These are phyloP conservation scores for Neostethus bicornis DNA, from an alignment of 2,797 vertebrate genomes.

Conservation along the genomic window DNA sequence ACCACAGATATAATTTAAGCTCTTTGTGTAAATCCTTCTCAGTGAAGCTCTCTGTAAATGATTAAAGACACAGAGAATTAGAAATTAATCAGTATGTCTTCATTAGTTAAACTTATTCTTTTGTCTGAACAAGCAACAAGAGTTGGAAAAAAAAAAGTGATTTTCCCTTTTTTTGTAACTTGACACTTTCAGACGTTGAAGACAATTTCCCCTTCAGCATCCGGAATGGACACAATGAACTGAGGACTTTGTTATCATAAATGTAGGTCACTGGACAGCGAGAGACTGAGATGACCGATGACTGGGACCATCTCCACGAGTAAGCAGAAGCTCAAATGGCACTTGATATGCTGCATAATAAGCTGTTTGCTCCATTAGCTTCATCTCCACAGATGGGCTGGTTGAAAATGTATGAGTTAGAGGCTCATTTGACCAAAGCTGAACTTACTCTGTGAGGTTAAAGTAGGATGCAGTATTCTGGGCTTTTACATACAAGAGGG, in stretches of 20 bases:
- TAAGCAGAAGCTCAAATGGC: slow-evolving; percentile 45
- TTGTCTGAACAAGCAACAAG: neutral
- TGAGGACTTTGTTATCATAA: slow-evolving; percentile 22
- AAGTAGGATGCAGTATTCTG: neutral
- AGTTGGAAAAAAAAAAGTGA: neutral
- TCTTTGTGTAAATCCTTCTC: too few species aligned
- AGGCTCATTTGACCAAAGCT: slow-evolving; percentile 17
- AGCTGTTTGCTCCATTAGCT: slow-evolving; percentile 29
- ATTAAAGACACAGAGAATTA: neutral
- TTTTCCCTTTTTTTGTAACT: neutral
- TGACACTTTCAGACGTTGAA: neutral
- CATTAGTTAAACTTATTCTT: neutral
- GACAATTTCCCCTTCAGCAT: neutral
- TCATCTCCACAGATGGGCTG: slow-evolving; percentile 15
- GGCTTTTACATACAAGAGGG: slow-evolving; percentile 7
- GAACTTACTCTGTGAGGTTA: slow-evolving; percentile 29
- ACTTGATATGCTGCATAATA: slow-evolving; percentile 49
- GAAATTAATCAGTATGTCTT: neutral
- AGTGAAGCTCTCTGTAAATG: neutral
- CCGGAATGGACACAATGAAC: slow-evolving; percentile 10
- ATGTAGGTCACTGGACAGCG: slow-evolving; percentile 60
- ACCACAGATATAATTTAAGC: too few species aligned
- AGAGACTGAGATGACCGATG: slow-evolving; percentile 21
- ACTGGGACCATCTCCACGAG: slow-evolving; percentile 48
- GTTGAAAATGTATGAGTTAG: slow-evolving; percentile 31